Percentiles rank a stretch among this genome's conserved stretches.
Evolutionary conservation across 2,113 vertebrate species (phyloP).

Genomic region (Plectropomus leopardus): DNA sequence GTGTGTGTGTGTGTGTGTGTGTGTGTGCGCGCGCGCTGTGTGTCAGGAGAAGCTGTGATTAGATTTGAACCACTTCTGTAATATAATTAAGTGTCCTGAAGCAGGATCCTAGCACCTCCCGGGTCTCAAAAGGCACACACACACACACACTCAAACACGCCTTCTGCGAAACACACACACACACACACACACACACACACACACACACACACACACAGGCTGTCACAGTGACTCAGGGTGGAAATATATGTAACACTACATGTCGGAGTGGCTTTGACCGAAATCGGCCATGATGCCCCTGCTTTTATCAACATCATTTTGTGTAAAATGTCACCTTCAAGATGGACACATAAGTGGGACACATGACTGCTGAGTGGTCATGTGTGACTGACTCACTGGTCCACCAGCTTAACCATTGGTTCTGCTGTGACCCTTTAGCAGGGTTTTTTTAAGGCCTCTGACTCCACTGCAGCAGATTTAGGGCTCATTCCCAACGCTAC

Average conservation of each 20-base stretch:
- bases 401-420: not conserved
- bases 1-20: slow-evolving; percentile 9
- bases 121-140: not conserved
- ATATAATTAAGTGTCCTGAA: slow-evolving; percentile 52
- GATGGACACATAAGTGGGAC: no score
- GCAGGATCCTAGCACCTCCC: not conserved
- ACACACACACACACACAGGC: not conserved
- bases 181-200: not conserved
- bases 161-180: slow-evolving; percentile 6
- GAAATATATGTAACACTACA: slow-evolving; percentile 2
- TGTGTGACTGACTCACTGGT: not conserved
- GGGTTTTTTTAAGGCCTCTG: no score
- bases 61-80: slow-evolving; percentile 58
- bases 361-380: not conserved
- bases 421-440: not conserved
- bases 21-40: not conserved
- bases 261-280: not conserved
- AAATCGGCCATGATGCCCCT: not conserved
- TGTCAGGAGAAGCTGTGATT: slow-evolving; percentile 49
- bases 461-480: not conserved
- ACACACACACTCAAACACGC: slow-evolving; percentile 1
- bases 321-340: not conserved
- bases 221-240: not conserved
- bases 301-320: not conserved
- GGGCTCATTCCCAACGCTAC: not conserved